These are phyloP conservation scores for Amphipyra tragopoginis DNA, from an alignment of 2,888 invertebrate species.

Conservation along the genomic window DNA sequence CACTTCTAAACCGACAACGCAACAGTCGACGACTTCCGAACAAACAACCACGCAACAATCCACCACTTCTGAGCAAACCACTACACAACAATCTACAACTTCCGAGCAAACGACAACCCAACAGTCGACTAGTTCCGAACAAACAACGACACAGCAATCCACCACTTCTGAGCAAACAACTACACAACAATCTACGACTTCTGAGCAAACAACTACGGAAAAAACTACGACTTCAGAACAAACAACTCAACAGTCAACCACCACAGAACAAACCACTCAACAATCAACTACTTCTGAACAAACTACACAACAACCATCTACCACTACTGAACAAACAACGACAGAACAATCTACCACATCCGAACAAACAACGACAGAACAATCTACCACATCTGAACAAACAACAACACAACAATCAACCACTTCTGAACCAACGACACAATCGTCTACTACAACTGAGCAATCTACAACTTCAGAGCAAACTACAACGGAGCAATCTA, in stretches of 20 bases:
- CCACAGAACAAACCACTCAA: slow-evolving; percentile 55
- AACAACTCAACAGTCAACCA: slow-evolving; percentile 60
- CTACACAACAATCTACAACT: slow-evolving; percentile 45
- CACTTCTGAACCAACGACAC: slow-evolving; percentile 48
- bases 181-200: slow-evolving; percentile 44
- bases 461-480: slow-evolving; percentile 38
- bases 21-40: slow-evolving; percentile 32
- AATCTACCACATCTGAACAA: slow-evolving; percentile 43
- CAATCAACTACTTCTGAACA: slow-evolving; percentile 50
- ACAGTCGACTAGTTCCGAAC: slow-evolving; percentile 40
- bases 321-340: slow-evolving; percentile 47
- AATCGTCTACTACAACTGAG: slow-evolving; percentile 44
- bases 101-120: slow-evolving; percentile 47
- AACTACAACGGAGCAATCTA: slow-evolving; percentile 45
- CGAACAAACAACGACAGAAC: slow-evolving; percentile 32
- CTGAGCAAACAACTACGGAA: slow-evolving; percentile 60
- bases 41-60: slow-evolving; percentile 30
- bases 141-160: slow-evolving; percentile 54
- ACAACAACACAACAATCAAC: slow-evolving; percentile 46
- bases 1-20: slow-evolving; percentile 48
- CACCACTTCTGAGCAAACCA: slow-evolving; percentile 43
- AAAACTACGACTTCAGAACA: slow-evolving; percentile 55
- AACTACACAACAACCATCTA: slow-evolving; percentile 50
- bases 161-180: slow-evolving; percentile 48
- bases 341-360: slow-evolving; percentile 37